Conservation (phyloP, 2,797 vertebrate species). For the Malacoraja senta region DNA sequence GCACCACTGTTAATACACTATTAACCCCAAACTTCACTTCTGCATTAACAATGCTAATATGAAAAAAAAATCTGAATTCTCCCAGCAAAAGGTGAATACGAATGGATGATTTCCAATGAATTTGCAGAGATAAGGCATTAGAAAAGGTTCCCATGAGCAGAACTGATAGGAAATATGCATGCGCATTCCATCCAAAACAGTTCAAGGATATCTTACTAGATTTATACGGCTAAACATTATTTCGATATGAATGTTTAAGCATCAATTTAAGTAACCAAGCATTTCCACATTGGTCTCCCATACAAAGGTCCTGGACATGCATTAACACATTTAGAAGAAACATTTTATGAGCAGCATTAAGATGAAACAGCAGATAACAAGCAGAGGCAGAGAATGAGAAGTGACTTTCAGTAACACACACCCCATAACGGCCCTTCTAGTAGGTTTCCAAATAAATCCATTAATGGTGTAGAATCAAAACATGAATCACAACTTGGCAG, state of each 20-base stretch:
- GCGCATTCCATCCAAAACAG: neutral
- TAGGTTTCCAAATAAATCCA: neutral
- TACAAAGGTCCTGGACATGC: neutral
- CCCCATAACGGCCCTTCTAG: neutral
- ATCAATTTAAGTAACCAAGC: neutral
- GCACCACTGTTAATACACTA: neutral
- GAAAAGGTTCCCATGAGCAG: too few species aligned
- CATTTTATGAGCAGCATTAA: neutral
- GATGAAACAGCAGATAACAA: neutral
- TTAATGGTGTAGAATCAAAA: neutral
- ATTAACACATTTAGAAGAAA: neutral
- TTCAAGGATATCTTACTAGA: neutral
- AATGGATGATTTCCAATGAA: neutral
- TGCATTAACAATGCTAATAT: neutral
- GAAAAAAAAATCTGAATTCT: neutral
- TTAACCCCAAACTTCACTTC: neutral
- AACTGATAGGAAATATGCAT: neutral
- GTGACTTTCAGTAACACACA: neutral
- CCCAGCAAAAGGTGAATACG: neutral
- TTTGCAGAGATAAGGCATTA: conserved; percentile 1
- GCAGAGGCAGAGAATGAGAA: neutral
- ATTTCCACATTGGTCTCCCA: too few species aligned
- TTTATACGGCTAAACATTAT: neutral
- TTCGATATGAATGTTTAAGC: neutral
- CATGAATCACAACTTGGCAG: too few species aligned